Percentiles rank a stretch among this genome's conserved stretches.
Conservation (phyloP, 2,888 invertebrate species). For the Acronicta psi region DNA sequence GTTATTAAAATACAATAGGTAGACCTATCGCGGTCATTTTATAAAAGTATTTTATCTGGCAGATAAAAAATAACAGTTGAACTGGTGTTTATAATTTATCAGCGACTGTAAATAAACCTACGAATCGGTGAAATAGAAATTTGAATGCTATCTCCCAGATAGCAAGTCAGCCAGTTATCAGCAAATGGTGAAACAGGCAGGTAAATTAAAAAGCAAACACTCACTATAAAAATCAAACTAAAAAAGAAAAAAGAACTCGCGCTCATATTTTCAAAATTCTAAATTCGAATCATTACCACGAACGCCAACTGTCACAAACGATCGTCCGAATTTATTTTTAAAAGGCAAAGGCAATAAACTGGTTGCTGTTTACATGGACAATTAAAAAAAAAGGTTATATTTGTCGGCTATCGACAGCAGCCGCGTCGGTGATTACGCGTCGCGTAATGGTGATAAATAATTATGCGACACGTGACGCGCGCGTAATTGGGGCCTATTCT, state of each 20-base stretch:
- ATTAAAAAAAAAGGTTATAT: conserved; percentile 47
- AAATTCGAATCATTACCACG: conserved; percentile 35
- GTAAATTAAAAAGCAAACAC: too few relatives aligned
- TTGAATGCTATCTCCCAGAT: too few relatives aligned
- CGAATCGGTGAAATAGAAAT: too few relatives aligned
- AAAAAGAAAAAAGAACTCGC: not conserved
- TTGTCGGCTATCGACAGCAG: conserved; percentile 48
- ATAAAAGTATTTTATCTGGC: too few relatives aligned
- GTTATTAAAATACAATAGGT: too few relatives aligned
- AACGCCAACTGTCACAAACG: conserved; percentile 36
- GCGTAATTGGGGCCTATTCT: conserved; percentile 38
- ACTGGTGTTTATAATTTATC: too few relatives aligned
- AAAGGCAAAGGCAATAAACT: conserved; percentile 32
- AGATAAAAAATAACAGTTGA: too few relatives aligned
- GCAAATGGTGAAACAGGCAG: too few relatives aligned
- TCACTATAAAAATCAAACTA: not conserved
- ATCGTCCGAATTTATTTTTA: conserved; percentile 28
- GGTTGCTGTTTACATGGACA: conserved; percentile 30
- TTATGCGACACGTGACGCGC: conserved; percentile 43
- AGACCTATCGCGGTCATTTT: too few relatives aligned
- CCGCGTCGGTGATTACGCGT: conserved; percentile 49
- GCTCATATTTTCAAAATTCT: conserved; percentile 15
- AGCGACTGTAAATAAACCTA: too few relatives aligned
- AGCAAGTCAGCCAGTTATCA: too few relatives aligned
- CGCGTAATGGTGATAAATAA: conserved; percentile 53